Conservation (phyloP, 2,113 vertebrate species). For the Merops nubicus region DNA sequence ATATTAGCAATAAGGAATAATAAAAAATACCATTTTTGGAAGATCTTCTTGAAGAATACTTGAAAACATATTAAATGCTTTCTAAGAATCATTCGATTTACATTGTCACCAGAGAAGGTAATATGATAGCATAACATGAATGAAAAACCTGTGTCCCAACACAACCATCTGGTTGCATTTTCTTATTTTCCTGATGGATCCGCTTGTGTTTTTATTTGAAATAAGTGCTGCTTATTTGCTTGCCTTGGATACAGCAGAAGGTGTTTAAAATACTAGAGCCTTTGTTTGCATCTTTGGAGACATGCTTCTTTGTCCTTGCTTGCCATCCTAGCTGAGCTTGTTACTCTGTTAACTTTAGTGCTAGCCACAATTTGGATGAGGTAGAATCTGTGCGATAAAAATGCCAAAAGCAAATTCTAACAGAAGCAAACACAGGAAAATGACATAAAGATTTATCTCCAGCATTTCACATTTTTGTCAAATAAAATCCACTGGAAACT, state of each 20-base stretch:
- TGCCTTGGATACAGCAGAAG: not conserved
- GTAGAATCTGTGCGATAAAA: not conserved
- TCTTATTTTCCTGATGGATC: not conserved
- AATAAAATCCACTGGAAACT: not conserved
- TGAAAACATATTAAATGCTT: not conserved
- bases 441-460: not conserved
- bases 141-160: not conserved
- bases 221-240: not conserved
- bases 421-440: not conserved
- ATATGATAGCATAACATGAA: not conserved
- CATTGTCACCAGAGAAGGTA: not conserved
- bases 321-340: not conserved
- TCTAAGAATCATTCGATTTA: not conserved
- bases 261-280: not conserved
- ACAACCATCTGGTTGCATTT: not conserved
- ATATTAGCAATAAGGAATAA: not conserved
- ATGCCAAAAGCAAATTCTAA: not conserved
- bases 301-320: not conserved
- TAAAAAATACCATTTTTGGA: not conserved
- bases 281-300: not conserved
- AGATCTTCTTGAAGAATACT: not conserved
- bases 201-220: not conserved
- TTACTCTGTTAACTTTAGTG: not conserved
- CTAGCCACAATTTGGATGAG: not conserved
- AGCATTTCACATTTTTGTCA: not conserved